Evolutionary conservation across 2,888 invertebrate species (phyloP).

Genomic region (Mellilla xanthometata): DNA sequence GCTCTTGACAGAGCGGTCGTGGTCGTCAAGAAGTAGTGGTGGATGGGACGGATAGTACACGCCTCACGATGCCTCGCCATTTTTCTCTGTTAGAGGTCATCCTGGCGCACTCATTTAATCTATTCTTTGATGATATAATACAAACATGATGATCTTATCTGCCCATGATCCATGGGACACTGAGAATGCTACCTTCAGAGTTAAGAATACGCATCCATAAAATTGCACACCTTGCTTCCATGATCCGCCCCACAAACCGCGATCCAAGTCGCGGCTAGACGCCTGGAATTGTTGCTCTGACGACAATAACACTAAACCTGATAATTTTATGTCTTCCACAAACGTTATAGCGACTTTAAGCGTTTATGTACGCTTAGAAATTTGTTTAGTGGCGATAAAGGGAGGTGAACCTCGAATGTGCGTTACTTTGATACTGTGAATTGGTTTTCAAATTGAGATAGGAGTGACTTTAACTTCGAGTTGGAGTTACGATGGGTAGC

Average conservation of each 20-base stretch:
- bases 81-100: too few relatives aligned
- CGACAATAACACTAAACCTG: slow-evolving; percentile 55
- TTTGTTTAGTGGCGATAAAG: slow-evolving; percentile 49
- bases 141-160: too few relatives aligned
- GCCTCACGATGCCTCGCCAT: too few relatives aligned
- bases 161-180: too few relatives aligned
- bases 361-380: slow-evolving; percentile 43
- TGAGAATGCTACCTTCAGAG: too few relatives aligned
- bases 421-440: slow-evolving; percentile 29
- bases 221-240: not conserved
- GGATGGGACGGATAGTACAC: too few relatives aligned
- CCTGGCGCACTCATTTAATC: too few relatives aligned
- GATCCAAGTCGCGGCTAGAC: slow-evolving; percentile 19
- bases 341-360: slow-evolving; percentile 45
- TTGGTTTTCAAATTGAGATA: slow-evolving; percentile 21
- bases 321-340: slow-evolving; percentile 53
- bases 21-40: too few relatives aligned
- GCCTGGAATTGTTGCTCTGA: slow-evolving; percentile 46
- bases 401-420: slow-evolving; percentile 27
- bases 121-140: too few relatives aligned
- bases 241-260: slow-evolving; percentile 18
- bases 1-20: too few relatives aligned
- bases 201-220: too few relatives aligned
- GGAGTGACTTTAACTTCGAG: not conserved
- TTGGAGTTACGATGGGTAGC: too few relatives aligned